Conservation (phyloP, 2,113 vertebrate species). For the Fukomys damarensis region DNA sequence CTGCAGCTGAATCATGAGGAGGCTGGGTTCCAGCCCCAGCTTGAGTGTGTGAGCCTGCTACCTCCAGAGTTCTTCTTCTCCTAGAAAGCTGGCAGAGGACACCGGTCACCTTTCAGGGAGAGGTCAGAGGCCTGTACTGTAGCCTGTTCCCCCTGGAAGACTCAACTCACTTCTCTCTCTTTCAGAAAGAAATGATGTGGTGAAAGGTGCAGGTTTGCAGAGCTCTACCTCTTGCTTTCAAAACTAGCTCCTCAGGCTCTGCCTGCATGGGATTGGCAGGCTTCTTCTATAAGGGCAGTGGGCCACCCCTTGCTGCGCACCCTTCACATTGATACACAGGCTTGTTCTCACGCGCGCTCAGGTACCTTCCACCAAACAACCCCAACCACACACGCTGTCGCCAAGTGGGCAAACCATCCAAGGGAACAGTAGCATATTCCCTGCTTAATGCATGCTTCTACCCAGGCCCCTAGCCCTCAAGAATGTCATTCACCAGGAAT, state of each 20-base stretch:
- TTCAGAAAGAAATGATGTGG: neutral
- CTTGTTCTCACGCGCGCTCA: neutral
- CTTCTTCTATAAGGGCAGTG: neutral
- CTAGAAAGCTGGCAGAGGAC: neutral
- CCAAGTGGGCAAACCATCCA: neutral
- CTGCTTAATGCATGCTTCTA: neutral
- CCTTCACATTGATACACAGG: neutral
- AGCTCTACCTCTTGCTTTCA: neutral
- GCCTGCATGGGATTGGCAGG: too few relatives aligned
- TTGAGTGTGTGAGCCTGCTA: neutral
- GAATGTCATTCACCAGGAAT: neutral
- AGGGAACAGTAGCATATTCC: neutral
- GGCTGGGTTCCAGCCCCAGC: neutral
- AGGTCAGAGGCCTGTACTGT: neutral
- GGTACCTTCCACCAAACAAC: neutral
- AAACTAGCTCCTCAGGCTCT: neutral
- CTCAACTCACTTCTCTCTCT: neutral
- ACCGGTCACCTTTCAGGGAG: neutral
- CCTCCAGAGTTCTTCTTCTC: neutral
- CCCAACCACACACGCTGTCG: neutral
- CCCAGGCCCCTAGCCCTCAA: neutral
- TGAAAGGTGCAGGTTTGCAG: neutral
- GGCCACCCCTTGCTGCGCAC: neutral
- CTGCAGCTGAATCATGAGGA: neutral
- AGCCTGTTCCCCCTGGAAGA: neutral